Base-by-base conservation (phyloP, 2,888 invertebrate species). In the Ceratothoa steindachneri region DNA sequence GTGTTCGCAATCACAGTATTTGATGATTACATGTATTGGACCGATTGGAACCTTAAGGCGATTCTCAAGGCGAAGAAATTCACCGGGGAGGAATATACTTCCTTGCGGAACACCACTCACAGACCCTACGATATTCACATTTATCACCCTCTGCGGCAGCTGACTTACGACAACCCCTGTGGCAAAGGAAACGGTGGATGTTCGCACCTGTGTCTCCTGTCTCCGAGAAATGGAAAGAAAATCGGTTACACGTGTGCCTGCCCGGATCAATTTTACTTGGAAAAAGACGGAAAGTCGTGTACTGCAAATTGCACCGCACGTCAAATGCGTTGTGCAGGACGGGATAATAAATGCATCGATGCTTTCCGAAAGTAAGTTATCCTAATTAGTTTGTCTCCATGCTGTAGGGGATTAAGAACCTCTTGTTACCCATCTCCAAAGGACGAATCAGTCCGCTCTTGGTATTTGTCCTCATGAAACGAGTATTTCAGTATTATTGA, bases 21-120 rank as follows among this genome's bases (percentile, higher is more conserved):
- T 84, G 98, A 97, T 82, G 96, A 97, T 82, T 90, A 93, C 24
- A 82, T 88, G 66, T 99, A 91, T 85, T 99, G 97, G 97, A 95
- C 97, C 0, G 99, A 99, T 84, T 99, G 99, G 98, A 98, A 98
- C 84, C 85, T 95, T 68, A 96, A 96, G 84, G 93, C 93, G 0
- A 92, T 99, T 71, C 90, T 91, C 81, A 89, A 91, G 81, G 96
- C 97, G 0, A 91, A 96, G 82, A 99, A 98, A 84, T 96, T 93
- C 84, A 92, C 92, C 0, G 89, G 88, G 68, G 82, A 83, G 80
- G 89, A 92, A 81, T 86, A 92, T 71, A 88, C 87, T 68, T 85
- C 91, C 0, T 85, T 97, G 0, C 86, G 95, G 69, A 97, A 96
- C 82, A 94, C 95, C 0, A 97, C 97, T 0, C 97, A 97, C 83